Conservation (phyloP, 2,797 vertebrate genomes). For the Tragelaphus eurycerus region DNA sequence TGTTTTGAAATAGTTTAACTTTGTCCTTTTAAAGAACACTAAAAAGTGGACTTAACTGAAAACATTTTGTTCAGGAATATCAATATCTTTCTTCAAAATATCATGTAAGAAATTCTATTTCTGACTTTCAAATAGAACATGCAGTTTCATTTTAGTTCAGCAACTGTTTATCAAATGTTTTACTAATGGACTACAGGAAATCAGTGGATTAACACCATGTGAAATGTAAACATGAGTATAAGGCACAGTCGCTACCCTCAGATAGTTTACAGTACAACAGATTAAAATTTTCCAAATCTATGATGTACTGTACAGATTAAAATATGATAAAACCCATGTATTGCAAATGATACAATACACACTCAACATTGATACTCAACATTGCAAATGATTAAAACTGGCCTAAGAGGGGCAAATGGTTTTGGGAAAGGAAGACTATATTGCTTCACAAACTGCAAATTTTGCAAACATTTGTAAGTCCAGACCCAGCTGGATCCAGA, state of each 20-base stretch:
- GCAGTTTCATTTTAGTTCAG: neutral
- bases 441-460: neutral
- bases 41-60: neutral
- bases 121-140: neutral
- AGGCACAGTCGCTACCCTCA: neutral
- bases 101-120: neutral
- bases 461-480: neutral
- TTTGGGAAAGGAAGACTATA: neutral
- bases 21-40: neutral
- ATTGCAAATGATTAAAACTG: neutral
- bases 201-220: neutral
- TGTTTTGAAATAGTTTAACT: neutral
- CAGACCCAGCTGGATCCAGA: neutral
- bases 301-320: neutral
- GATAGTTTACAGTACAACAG: neutral
- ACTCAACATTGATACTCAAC: neutral
- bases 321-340: neutral
- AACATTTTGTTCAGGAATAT: neutral
- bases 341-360: neutral
- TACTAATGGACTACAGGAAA: neutral
- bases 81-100: conserved; percentile 14
- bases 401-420: neutral
- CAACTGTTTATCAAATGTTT: neutral
- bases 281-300: neutral
- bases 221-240: neutral